phyloP scores from a whole-genome alignment of 2,888 invertebrate genomes.

The Dinocampus coccinellae region DNA sequence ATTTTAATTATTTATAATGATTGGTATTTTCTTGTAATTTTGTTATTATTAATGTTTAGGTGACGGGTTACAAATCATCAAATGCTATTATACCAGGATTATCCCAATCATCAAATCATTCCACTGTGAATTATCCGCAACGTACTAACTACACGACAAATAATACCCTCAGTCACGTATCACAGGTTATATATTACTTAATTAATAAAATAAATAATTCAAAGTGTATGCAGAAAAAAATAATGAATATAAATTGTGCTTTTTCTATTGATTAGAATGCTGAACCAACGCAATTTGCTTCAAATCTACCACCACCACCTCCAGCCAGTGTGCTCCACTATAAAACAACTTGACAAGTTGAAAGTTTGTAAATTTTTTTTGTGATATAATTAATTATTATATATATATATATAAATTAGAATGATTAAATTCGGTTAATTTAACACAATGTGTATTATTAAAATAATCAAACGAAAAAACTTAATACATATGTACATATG shows the following conservation, averaged over 20 bases:
- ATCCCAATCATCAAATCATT: slow-evolving; percentile 60
- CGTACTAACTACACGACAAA: slow-evolving; percentile 61
- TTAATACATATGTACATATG: neutral
- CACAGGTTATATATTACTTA: slow-evolving; percentile 54
- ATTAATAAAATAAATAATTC: slow-evolving; percentile 9
- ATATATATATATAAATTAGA: neutral
- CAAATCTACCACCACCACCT: slow-evolving; percentile 53
- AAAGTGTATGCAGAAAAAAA: neutral
- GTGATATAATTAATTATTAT: neutral
- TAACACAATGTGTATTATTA: neutral
- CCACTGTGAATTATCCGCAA: slow-evolving; percentile 59
- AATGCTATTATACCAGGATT: slow-evolving; percentile 60
- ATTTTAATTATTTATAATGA: too few species aligned
- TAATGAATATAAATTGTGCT: too few species aligned
- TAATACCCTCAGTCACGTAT: slow-evolving; percentile 61
- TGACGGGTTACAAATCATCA: slow-evolving; percentile 64
- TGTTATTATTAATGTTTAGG: slow-evolving; percentile 46
- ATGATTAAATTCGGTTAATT: neutral
- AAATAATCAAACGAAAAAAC: neutral
- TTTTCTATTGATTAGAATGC: slow-evolving; percentile 2
- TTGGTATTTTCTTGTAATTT: neutral
- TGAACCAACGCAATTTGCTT: slow-evolving; percentile 53
- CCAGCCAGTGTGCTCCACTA: slow-evolving; percentile 58
- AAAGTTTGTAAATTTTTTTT: neutral
- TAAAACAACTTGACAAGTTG: slow-evolving; percentile 54